Conservation (phyloP, 2,113 vertebrate genomes). For the Narcine bancroftii region DNA sequence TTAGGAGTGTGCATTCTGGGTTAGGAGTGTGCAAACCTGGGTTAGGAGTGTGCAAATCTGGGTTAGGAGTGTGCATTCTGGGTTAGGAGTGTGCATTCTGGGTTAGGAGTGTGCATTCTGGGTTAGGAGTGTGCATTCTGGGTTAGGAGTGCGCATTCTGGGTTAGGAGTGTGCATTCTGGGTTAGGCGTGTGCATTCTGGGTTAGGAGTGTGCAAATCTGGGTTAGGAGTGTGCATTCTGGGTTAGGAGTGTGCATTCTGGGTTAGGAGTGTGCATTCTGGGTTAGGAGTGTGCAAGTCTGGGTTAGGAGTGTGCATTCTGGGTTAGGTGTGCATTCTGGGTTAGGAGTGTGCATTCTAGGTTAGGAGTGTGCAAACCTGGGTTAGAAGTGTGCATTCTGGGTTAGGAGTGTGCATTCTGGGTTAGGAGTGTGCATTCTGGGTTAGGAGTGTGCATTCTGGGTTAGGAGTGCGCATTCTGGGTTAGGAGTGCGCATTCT, state of each 20-base stretch:
- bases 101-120: background rate
- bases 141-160: no score
- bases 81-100: no score
- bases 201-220: no score
- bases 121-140: background rate
- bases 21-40: no score
- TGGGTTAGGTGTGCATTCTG: no score
- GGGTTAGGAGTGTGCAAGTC: no score
- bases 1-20: background rate
- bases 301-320: background rate
- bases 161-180: background rate
- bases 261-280: background rate
- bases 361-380: no score
- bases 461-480: no score
- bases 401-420: background rate
- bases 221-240: background rate
- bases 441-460: background rate
- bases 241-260: no score
- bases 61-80: background rate
- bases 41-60: background rate
- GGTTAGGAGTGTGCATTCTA: background rate
- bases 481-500: background rate
- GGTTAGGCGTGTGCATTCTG: background rate
- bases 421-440: background rate
- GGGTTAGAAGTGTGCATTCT: background rate